Percentiles rank a stretch among this genome's conserved stretches.
These are phyloP conservation scores for Phymorhynchus buccinoides DNA, from an alignment of 1,140 invertebrate species.

Conservation along the genomic window DNA sequence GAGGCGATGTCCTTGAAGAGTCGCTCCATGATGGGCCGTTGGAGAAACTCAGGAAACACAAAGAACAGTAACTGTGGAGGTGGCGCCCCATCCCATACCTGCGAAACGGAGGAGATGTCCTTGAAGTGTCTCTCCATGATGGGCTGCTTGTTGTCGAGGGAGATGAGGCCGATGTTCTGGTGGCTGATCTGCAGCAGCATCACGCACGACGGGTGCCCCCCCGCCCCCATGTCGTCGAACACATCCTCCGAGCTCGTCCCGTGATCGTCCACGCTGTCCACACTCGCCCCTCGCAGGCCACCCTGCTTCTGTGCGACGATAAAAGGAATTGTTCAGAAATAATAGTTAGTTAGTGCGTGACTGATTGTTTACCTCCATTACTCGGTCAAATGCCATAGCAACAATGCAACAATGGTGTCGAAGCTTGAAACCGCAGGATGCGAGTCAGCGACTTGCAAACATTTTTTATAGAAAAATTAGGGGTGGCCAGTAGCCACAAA, in stretches of 20 bases:
- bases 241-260: slow-evolving; percentile 26
- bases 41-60: not conserved
- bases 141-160: slow-evolving; percentile 91
- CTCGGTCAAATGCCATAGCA: no score
- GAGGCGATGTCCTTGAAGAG: slow-evolving; percentile 89
- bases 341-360: no score
- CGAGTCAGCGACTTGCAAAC: no score
- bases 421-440: no score
- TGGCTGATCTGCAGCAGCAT: slow-evolving; percentile 93
- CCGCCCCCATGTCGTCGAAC: slow-evolving; percentile 38
- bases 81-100: no score
- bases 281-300: not conserved
- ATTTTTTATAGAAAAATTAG: no score
- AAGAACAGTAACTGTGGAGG: no score
- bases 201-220: slow-evolving; percentile 73
- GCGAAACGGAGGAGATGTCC: slow-evolving; percentile 91
- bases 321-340: no score
- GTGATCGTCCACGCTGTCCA: slow-evolving; percentile 2
- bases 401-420: no score
- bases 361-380: no score
- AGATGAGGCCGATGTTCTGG: slow-evolving; percentile 89
- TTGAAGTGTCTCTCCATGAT: slow-evolving; percentile 88
- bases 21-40: no score
- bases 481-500: no score
- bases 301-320: not conserved